Evolutionary conservation across 2,113 vertebrate species (phyloP).

Genomic region (Dasyurus viverrinus): DNA sequence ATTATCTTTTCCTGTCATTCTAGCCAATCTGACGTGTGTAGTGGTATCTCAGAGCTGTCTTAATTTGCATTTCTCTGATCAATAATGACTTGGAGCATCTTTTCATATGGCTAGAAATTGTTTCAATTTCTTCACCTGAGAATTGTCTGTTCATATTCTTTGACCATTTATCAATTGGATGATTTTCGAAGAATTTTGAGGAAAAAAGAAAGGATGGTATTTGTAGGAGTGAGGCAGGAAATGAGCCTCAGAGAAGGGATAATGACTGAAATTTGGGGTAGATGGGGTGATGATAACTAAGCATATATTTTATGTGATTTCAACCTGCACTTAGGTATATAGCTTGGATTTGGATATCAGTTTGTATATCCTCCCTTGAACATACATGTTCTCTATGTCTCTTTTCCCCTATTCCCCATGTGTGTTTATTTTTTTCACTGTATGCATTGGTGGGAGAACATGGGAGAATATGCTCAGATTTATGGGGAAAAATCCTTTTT

Average conservation of each 20-base stretch:
- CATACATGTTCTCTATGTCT: neutral
- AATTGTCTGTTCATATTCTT: too few relatives aligned
- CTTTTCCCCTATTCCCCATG: neutral
- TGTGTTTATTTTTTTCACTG: neutral
- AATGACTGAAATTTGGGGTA: neutral
- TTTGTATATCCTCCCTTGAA: too few relatives aligned
- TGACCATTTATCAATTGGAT: too few relatives aligned
- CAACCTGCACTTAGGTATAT: neutral
- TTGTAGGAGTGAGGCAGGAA: neutral
- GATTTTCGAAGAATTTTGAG: too few relatives aligned
- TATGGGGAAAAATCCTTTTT: neutral
- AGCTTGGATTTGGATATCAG: neutral
- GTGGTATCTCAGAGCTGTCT: too few relatives aligned
- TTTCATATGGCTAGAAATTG: too few relatives aligned
- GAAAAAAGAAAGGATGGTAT: too few relatives aligned
- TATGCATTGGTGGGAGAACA: neutral
- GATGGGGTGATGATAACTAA: neutral
- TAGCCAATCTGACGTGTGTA: too few relatives aligned
- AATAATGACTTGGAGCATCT: too few relatives aligned
- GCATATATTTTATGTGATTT: neutral
- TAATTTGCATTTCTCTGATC: too few relatives aligned
- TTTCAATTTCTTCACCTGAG: too few relatives aligned
- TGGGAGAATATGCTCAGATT: neutral
- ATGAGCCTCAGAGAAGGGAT: neutral
- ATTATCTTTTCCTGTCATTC: too few relatives aligned